These are phyloP conservation scores for Gastracanthus pulcherrimus DNA, from an alignment of 2,888 invertebrate genomes.

Conservation along the genomic window DNA sequence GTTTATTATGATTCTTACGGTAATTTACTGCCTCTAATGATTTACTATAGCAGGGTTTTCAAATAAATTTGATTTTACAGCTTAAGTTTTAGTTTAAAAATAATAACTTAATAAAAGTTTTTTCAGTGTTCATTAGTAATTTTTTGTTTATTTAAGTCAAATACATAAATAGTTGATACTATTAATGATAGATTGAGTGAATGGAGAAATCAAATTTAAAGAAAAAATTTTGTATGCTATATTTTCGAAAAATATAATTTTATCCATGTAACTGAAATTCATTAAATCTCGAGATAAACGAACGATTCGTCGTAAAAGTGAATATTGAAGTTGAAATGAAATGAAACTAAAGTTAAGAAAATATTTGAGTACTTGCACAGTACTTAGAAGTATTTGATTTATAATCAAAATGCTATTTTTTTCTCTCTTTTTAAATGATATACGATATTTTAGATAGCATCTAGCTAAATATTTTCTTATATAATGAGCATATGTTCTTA, in stretches of 20 bases:
- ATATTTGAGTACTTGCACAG: constrained; percentile 16
- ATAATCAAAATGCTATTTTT: constrained; percentile 22
- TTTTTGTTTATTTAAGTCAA: no score
- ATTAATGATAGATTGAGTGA: no score
- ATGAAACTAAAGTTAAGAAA: constrained; percentile 15
- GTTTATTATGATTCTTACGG: no score
- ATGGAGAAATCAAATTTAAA: neutral
- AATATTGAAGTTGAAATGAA: neutral
- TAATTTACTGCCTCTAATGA: no score
- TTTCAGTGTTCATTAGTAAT: no score
- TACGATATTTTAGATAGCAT: neutral
- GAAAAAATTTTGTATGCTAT: neutral
- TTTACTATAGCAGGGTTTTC: no score
- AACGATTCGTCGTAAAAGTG: neutral
- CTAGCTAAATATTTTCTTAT: neutral
- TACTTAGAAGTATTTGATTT: constrained; percentile 31
- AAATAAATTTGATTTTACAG: no score
- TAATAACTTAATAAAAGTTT: no score
- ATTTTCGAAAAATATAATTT: neutral
- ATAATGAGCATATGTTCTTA: neutral
- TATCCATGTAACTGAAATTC: neutral
- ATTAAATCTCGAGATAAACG: constrained; percentile 22
- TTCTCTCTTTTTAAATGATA: neutral
- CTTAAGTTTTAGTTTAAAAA: no score
- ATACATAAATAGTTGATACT: no score